Conservation (phyloP, 2,113 vertebrate genomes). For the Chitala chitala region DNA sequence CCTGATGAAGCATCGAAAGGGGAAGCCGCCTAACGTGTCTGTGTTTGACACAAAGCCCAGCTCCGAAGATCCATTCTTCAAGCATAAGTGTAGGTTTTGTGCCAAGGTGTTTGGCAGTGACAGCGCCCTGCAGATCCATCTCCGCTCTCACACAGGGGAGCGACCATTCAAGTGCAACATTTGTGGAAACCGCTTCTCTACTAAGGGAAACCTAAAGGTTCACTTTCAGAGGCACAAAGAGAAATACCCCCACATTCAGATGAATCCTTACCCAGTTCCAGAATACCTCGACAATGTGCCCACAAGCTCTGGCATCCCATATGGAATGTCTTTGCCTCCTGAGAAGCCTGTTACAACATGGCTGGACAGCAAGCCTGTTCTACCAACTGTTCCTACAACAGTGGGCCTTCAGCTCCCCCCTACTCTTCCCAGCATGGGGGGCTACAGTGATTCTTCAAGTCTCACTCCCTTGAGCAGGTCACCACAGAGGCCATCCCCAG, state of each 20-base stretch:
- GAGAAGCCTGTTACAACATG: constrained; percentile 96
- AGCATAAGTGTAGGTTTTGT: constrained; percentile 98
- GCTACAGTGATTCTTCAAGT: constrained; percentile 80
- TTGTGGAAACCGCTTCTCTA: constrained; percentile 97
- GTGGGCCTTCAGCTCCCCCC: constrained; percentile 86
- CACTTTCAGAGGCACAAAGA: constrained; percentile 99
- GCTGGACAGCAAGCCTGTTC: constrained; percentile 92
- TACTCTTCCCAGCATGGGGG: constrained; percentile 71
- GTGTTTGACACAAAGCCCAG: constrained; percentile 94
- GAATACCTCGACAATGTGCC: constrained; percentile 98
- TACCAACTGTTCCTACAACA: constrained; percentile 79
- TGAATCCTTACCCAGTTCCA: constrained; percentile 98
- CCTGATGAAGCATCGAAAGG: constrained; percentile 95
- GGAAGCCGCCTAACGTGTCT: constrained; percentile 94
- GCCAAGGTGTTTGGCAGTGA: constrained; percentile 99
- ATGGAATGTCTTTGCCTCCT: constrained; percentile 93
- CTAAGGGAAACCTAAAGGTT: constrained; percentile 97
- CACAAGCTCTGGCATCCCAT: constrained; percentile 95
- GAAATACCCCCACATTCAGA: constrained; percentile 98
- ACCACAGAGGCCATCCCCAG: constrained; percentile 88
- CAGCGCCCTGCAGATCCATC: constrained; percentile 95
- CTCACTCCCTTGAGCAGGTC: constrained; percentile 86
- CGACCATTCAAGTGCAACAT: constrained; percentile 98
- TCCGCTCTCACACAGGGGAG: constrained; percentile 96
- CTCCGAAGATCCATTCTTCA: constrained; percentile 97